A percentile compares a stretch with the other conserved stretches of the same genome.
Conservation (phyloP, 1,140 invertebrate species). For the Bicyclus anynana region DNA sequence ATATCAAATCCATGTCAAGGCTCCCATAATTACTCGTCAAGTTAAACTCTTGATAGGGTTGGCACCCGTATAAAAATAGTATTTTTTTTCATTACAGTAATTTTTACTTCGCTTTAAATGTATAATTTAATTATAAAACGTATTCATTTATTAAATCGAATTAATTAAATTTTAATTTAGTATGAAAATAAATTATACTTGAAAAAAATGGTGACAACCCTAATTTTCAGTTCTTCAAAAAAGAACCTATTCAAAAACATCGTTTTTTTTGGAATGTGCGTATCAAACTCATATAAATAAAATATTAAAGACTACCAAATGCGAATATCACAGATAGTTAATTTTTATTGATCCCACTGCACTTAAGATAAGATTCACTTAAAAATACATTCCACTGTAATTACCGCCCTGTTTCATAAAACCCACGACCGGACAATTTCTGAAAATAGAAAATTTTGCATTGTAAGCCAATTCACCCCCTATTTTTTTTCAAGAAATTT, state of each 20-base stretch:
- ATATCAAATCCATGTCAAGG: constrained; percentile 11
- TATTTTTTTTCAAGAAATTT: too few relatives aligned
- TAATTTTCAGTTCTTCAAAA: neutral
- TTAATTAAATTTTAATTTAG: too few relatives aligned
- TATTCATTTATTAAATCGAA: too few relatives aligned
- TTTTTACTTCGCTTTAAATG: too few relatives aligned
- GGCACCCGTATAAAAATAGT: neutral
- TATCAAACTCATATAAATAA: constrained; percentile 48
- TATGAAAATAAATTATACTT: too few relatives aligned
- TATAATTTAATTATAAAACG: too few relatives aligned
- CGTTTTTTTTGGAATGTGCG: constrained; percentile 62
- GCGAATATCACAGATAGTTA: constrained; percentile 73
- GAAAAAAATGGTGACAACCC: neutral
- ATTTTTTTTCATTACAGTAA: too few relatives aligned
- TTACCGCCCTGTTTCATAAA: constrained; percentile 56
- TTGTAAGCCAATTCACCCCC: constrained; percentile 40
- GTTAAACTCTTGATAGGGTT: neutral
- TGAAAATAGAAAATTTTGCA: constrained; percentile 60
- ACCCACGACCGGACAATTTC: constrained; percentile 76
- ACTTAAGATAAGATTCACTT: constrained; percentile 62
- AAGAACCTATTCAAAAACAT: constrained; percentile 13
- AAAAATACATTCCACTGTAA: constrained; percentile 34
- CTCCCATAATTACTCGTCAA: constrained; percentile 1
- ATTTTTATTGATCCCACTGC: constrained; percentile 53
- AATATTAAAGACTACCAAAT: constrained; percentile 65